Base-by-base conservation (phyloP, 2,888 invertebrate genomes). In the Ditylenchus weischeri region DNA sequence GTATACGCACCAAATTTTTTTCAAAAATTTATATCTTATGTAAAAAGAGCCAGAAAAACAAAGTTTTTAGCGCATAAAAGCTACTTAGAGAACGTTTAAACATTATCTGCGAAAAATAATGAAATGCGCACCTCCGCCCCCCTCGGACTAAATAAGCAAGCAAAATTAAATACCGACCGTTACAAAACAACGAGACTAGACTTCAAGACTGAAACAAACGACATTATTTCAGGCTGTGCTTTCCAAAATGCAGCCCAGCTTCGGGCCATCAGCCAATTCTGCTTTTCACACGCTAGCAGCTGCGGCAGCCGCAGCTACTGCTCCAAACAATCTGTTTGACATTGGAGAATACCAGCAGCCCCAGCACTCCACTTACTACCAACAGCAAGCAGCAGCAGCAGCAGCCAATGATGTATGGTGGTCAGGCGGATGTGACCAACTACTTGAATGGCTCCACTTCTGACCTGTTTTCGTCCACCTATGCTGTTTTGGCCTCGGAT, bases 181-280 rank as follows among this genome's bases (percentile, higher is more conserved):
- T n/a, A 29, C 29, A 29, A 29, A 5, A 29, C 29, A 29, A 29
- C 29, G 29, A n/a, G n/a, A 29, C 29, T 5, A 29, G 2, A 29
- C 3, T 29, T 29, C 5, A 5, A 29, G 5, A 50, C 6, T 2
- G 6, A 50, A 50, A 19, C 21, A 21, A 50, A 21, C 21, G 50
- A 50, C 50, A 50, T 21, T 50, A 50, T 54, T 54, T 11, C 13
- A 54, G 54, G 54, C 54, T 23, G 54, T 54, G 2, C 54, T 54
- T 23, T 54, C 54, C 54, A 54, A 54, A 54, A 54, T 54, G 54
- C 54, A 54, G 29, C 54, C 54, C 29, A 54, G 23, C n/a, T 54
- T 54, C n/a, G 54, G n/a, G 29, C 54, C 54, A 21, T 54, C 54
- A 23, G 15, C 54, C 23, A 21, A 21, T 23, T 54, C 54, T 21